Percentiles rank a stretch among this genome's conserved stretches.
Conservation (phyloP, 53 echinoderm and acorn worm genomes). For the Patiria pectinifera region DNA sequence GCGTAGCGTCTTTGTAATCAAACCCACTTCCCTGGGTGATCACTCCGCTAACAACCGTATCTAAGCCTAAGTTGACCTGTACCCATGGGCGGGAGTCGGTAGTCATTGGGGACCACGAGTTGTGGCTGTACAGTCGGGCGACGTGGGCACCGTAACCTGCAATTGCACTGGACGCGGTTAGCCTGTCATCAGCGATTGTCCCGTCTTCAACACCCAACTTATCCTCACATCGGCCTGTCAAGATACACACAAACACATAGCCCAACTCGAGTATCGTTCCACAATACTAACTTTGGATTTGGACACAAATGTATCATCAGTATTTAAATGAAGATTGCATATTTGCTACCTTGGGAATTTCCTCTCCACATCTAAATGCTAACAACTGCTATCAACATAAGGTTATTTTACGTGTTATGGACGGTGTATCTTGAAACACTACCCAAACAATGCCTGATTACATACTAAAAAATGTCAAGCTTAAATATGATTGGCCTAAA, state of each 20-base stretch:
- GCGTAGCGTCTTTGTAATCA: neutral
- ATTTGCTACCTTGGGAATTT: too few relatives aligned
- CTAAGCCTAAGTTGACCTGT: neutral
- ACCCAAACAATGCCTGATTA: too few relatives aligned
- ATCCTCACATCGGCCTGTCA: conserved; percentile 13
- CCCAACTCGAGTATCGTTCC: too few relatives aligned
- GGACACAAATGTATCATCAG: too few relatives aligned
- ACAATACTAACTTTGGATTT: too few relatives aligned
- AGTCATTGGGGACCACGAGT: neutral
- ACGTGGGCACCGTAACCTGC: neutral
- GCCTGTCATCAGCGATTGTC: neutral
- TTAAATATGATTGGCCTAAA: too few relatives aligned
- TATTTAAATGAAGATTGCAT: too few relatives aligned
- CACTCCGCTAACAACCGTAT: neutral
- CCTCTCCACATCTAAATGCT: too few relatives aligned
- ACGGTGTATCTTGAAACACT: too few relatives aligned
- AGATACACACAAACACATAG: neutral
- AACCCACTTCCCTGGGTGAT: neutral
- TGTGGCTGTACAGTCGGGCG: neutral
- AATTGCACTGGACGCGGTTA: neutral
- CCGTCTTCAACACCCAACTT: conserved; percentile 4
- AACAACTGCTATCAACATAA: too few relatives aligned
- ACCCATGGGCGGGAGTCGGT: neutral
- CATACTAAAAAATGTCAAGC: too few relatives aligned
- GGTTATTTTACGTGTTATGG: too few relatives aligned